Conservation (phyloP, 2,113 vertebrate species). For the Oceanodroma tethys region DNA sequence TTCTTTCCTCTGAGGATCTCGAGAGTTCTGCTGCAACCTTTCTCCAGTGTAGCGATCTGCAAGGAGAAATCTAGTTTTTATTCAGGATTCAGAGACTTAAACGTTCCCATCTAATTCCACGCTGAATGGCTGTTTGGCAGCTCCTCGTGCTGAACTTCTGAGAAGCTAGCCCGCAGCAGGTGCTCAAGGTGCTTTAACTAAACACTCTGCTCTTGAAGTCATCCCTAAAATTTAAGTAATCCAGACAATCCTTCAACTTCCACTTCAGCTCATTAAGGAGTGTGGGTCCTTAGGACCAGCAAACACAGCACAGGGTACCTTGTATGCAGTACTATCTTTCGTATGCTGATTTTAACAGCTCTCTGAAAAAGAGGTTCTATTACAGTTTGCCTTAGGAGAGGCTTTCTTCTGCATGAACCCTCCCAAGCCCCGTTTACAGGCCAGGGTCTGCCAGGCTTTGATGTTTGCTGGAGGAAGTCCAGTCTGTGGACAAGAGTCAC, state of each 20-base stretch:
- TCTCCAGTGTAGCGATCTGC: accelerated
- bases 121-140: not conserved
- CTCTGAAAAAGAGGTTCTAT: not conserved
- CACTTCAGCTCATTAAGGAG: not conserved
- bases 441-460: not conserved
- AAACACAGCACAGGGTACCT: not conserved
- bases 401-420: not conserved
- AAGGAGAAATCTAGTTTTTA: not conserved
- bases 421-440: not conserved
- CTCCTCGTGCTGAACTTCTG: not conserved
- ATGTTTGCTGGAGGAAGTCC: not conserved
- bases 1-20: not conserved
- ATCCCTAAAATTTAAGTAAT: not conserved
- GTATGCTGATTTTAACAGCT: not conserved
- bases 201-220: not conserved
- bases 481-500: not conserved
- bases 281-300: not conserved
- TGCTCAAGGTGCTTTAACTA: not conserved
- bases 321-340: not conserved
- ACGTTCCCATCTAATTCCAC: not conserved
- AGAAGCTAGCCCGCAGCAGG: not conserved
- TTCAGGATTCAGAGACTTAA: not conserved
- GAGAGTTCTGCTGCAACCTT: not conserved
- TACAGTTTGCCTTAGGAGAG: not conserved
- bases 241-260: not conserved